phyloP scores from a whole-genome alignment of 2,797 vertebrate species.

The Morelia viridis region DNA sequence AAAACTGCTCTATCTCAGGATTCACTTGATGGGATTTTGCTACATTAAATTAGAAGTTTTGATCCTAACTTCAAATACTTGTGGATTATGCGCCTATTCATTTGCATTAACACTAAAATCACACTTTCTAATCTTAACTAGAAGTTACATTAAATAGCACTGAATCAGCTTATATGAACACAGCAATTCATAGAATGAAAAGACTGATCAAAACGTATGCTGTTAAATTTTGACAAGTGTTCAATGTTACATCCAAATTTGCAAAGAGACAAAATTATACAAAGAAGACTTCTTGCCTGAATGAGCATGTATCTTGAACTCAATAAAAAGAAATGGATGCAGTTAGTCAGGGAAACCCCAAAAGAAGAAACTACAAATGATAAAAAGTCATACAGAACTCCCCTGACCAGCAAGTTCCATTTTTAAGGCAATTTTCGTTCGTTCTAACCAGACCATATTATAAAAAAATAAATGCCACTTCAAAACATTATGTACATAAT shows the following conservation, averaged over 20 bases:
- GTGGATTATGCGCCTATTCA: slow-evolving; percentile 17
- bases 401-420: slow-evolving; percentile 80
- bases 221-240: slow-evolving; percentile 52
- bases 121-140: slow-evolving; percentile 52
- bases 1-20: slow-evolving; percentile 55
- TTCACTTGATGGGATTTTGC: slow-evolving; percentile 24
- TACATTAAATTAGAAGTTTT: slow-evolving; percentile 6
- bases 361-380: slow-evolving; percentile 62
- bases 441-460: slow-evolving; percentile 80
- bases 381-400: slow-evolving; percentile 73
- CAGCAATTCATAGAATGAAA: slow-evolving; percentile 51
- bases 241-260: slow-evolving; percentile 54
- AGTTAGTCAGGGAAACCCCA: slow-evolving; percentile 69
- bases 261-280: slow-evolving; percentile 53
- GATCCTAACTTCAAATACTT: neutral
- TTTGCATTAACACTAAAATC: slow-evolving; percentile 35
- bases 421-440: slow-evolving; percentile 85
- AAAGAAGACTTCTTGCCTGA: slow-evolving; percentile 52
- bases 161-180: slow-evolving; percentile 46
- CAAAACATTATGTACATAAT: slow-evolving; percentile 86
- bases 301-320: slow-evolving; percentile 64
- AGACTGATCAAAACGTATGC: slow-evolving; percentile 46
- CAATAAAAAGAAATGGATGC: slow-evolving; percentile 66
- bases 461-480: slow-evolving; percentile 88
- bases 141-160: slow-evolving; percentile 53